Evolutionary conservation across 2,113 vertebrate species (phyloP), one percentile per base, ranked within the genome.

Genomic region (Sisor rabdophorus): DNA sequence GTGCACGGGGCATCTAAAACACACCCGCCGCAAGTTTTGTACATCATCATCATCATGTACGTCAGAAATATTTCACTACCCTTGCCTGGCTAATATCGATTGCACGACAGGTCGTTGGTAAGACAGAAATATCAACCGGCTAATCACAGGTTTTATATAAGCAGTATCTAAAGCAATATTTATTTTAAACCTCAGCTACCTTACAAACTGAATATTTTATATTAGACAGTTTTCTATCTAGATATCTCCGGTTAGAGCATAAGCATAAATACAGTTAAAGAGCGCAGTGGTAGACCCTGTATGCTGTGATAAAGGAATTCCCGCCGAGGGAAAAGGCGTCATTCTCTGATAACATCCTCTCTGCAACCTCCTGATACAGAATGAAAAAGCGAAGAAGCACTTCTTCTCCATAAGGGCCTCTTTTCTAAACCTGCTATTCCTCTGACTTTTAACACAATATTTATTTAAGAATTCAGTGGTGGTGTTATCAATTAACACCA

Each of bases 271-370:
- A 50, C 36, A 24, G 40, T 50, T 28, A 32, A 26, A 72, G 60
- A 76, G 73, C 55, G 26, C 32, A 63, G 36, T 55, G 79, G 22
- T 75, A 82, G 83, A 84, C 86, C 81, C 84, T 89, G 87, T 81
- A 75, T 12, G 40, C 50, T 78, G 61, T 81, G 92, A 93, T 92
- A 92, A 93, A 88, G 84, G 86, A 79, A 87, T 88, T 87, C 88
- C 85, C 81, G 17, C 73, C 59, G 83, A 85, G 86, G 89, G 91
- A 90, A 89, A 89, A 90, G 87, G 88, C 83, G 26, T 88, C 78
- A 64, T 64, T 32, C 22, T 54, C 80, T 79, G 91, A 91, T 92
- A 92, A 87, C 78, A 19, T 60, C 73, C 74, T 55, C 76, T 71
- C 89, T 91, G 88, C 82, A 71, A 71, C 40, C 76, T 54, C 9